These are phyloP conservation scores for Murina feae DNA, from an alignment of 2,113 vertebrate genomes.

Conservation along the genomic window DNA sequence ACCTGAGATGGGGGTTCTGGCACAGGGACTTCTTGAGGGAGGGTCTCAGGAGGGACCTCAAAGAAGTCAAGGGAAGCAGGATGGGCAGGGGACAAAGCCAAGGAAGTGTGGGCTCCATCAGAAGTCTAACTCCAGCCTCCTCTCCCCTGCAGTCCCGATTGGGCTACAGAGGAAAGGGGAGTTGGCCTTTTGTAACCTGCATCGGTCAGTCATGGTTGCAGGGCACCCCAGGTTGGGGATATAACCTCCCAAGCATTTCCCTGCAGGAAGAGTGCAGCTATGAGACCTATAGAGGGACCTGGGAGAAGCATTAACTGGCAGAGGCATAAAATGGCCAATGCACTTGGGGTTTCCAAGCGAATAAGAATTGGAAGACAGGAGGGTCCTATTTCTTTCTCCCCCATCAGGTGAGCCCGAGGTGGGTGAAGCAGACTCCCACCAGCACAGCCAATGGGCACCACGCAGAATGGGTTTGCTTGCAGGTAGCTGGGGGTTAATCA, in stretches of 20 bases:
- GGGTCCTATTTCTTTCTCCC: background rate
- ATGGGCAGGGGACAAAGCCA: background rate
- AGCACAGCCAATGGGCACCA: background rate
- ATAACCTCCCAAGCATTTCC: background rate
- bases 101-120: background rate
- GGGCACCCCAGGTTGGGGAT: background rate
- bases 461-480: background rate
- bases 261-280: background rate
- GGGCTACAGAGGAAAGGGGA: background rate
- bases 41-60: background rate
- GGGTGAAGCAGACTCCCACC: background rate
- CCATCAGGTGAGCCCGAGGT: background rate
- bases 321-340: background rate
- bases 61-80: background rate
- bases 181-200: background rate
- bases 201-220: background rate
- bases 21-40: background rate
- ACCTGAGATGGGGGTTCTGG: background rate
- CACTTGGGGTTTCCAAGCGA: background rate
- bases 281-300: background rate
- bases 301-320: background rate
- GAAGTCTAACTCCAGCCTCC: background rate
- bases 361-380: background rate
- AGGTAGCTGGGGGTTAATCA: constrained; percentile 26
- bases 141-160: background rate